Evolutionary conservation across 2,888 invertebrate genomes (phyloP), one percentile per base, ranked within the genome.

Genomic region (Thalpophila matura): DNA sequence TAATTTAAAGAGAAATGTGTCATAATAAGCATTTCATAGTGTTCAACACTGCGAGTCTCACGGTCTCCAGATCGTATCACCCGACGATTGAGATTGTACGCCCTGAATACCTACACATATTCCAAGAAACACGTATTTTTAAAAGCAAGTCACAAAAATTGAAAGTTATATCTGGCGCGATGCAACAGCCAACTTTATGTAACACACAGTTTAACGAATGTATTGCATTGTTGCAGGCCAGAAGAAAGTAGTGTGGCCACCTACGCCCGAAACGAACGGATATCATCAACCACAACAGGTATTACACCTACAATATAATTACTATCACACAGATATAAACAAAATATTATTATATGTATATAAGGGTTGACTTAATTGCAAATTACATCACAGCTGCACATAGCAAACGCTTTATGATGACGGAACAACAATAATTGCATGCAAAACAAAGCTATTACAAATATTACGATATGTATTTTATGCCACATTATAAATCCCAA

Each of bases 201-300:
- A 65, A 68, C 55, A 58, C 53, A 24, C 37, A 45, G 37, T 49
- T 70, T 73, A 33, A 76, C 26, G 29, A 18, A 31, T 1, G 24
- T 59, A 76, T 63, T 72, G 60, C 74, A 77, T 91, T 89, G 89
- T 96, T 96, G 12, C 95, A 98, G 98, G 97, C 90, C 96, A 97
- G 83, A 98, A 97, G 95, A 96, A 97, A 94, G 98, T 98, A 85
- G 97, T 97, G 91, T 98, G 98, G 98, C 98, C 98, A 76, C 98
- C 98, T 78, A 96, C 96, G 88, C 96, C 96, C 76, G 96, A 96
- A 89, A 96, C 96, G 75, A 95, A 96, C 91, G 96, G 96, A 60
- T 93, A 96, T 80, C 95, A 96, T 78, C 95, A 96, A 83, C 77
- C 94, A 81, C 96, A 95, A 88, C 96, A 97, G 96, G 97, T 97